Percentiles rank a stretch among this genome's conserved stretches.
These are phyloP conservation scores for Steinernema feltiae DNA, from an alignment of 1,140 invertebrate genomes.

Conservation along the genomic window DNA sequence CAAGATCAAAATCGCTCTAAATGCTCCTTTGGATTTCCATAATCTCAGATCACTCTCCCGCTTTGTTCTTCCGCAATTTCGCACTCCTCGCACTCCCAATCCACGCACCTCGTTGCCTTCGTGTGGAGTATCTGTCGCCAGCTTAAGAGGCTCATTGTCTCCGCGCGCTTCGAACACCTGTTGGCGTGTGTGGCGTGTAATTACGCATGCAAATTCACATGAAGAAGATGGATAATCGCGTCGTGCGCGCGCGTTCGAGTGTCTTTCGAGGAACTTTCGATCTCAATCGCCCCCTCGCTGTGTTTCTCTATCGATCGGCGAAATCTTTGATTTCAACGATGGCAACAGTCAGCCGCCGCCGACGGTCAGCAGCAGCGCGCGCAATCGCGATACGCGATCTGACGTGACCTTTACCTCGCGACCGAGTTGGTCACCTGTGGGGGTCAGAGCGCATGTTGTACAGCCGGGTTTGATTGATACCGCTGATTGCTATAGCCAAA, in stretches of 20 bases:
- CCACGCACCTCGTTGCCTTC: not conserved
- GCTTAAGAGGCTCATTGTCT: slow-evolving; percentile 4
- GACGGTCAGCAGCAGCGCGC: not conserved
- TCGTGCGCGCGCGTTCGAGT: not conserved
- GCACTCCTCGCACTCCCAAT: not conserved
- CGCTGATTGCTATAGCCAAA: not conserved
- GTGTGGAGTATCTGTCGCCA: not conserved
- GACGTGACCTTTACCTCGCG: not conserved
- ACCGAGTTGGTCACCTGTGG: not conserved
- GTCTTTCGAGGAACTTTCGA: not conserved
- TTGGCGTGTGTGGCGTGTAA: not conserved
- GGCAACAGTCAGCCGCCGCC: no score
- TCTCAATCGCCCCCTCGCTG: not conserved
- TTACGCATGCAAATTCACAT: slow-evolving; percentile 5
- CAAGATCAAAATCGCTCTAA: no score
- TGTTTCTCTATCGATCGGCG: not conserved
- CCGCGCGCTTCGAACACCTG: not conserved
- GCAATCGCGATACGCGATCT: not conserved
- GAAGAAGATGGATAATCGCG: not conserved
- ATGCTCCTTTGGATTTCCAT: no score
- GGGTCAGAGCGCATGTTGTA: not conserved
- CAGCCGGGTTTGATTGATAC: no score
- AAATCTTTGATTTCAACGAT: not conserved
- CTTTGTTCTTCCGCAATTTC: not conserved
- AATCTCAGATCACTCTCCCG: not conserved